A percentile compares a stretch with the other conserved stretches of the same genome.
phyloP scores from a whole-genome alignment of 1,140 invertebrate species.

The Acyrthosiphon pisum region DNA sequence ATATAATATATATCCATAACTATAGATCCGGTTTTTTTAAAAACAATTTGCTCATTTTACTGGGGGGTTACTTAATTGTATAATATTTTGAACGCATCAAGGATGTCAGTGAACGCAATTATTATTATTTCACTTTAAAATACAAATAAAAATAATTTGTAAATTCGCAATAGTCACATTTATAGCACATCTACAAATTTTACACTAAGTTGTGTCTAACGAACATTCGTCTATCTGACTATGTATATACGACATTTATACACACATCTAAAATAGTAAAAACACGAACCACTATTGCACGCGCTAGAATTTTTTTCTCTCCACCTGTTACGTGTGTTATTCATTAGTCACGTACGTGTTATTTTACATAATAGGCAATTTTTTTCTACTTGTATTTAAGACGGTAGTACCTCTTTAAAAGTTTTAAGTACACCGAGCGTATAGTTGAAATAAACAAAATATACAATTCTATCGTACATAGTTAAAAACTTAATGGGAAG shows the following conservation, averaged over 20 bases:
- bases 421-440: background rate
- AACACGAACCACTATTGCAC: constrained; percentile 15
- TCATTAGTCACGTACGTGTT: constrained; percentile 54
- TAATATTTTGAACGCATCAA: background rate
- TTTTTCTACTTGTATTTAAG: constrained; percentile 32
- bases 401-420: constrained; percentile 15
- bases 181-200: background rate
- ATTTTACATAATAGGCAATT: constrained; percentile 47
- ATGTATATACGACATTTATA: background rate
- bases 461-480: constrained; percentile 13
- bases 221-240: background rate
- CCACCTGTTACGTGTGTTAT: constrained; percentile 37
- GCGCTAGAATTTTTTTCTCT: constrained; percentile 41
- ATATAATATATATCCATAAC: background rate
- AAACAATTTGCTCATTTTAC: background rate
- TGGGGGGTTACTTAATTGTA: background rate
- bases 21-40: background rate
- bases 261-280: constrained; percentile 33
- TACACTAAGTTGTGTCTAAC: background rate
- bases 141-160: background rate
- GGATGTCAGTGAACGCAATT: background rate
- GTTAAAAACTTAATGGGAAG: constrained; percentile 23
- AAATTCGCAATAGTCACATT: background rate
- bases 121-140: background rate
- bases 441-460: constrained; percentile 23